phyloP scores from a whole-genome alignment of 2,113 vertebrate species.

The Chrysochloris asiatica region DNA sequence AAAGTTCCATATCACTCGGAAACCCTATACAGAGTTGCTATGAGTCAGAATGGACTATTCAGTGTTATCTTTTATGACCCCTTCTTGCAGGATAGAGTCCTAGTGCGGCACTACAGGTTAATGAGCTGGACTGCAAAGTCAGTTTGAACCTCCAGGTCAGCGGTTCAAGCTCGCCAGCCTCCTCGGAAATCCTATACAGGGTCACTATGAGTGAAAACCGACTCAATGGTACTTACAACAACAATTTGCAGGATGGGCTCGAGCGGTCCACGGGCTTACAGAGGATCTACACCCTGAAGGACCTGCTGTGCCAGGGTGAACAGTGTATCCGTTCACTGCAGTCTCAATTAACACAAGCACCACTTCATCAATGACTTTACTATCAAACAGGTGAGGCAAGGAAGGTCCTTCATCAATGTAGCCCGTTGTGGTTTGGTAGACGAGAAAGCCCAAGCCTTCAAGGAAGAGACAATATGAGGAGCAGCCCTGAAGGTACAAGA shows the following conservation, averaged over 20 bases:
- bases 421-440: constrained; percentile 97
- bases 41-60: too few species aligned
- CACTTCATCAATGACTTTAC: constrained; percentile 99
- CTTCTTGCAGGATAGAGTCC: too few species aligned
- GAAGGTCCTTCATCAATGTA: constrained; percentile 97
- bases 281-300: constrained; percentile 97
- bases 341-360: constrained; percentile 98
- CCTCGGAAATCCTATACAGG: too few species aligned
- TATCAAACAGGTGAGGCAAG: constrained; percentile 99
- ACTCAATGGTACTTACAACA: too few species aligned
- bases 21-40: too few species aligned
- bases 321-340: constrained; percentile 98
- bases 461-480: constrained; percentile 98
- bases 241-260: constrained; percentile 97
- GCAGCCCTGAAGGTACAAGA: constrained; percentile 97
- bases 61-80: too few species aligned
- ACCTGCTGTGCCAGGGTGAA: constrained; percentile 99
- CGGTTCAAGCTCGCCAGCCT: too few species aligned
- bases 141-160: too few species aligned
- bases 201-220: too few species aligned
- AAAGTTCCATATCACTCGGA: too few species aligned
- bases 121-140: too few species aligned
- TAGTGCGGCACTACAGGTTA: too few species aligned
- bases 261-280: constrained; percentile 97
- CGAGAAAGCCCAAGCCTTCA: constrained; percentile 98